phyloP scores from a whole-genome alignment of 2,113 vertebrate species.

The Struthidea cinerea region DNA sequence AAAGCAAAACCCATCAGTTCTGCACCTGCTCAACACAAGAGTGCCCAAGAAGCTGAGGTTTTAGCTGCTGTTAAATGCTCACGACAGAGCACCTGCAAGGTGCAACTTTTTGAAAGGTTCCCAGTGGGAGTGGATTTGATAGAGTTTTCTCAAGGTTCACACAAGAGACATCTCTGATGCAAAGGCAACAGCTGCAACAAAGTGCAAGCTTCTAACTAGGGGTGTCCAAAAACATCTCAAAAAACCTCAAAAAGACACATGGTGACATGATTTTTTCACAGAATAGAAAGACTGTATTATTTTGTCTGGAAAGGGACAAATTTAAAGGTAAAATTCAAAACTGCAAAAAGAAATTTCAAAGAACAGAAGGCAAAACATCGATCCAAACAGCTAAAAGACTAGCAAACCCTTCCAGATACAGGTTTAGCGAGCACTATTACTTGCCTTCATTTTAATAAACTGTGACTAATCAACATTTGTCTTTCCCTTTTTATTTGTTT shows the following conservation, averaged over 20 bases:
- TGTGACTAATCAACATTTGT: neutral
- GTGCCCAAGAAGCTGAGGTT: neutral
- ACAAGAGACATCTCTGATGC: neutral
- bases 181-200: neutral
- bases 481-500: neutral
- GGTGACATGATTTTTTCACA: neutral
- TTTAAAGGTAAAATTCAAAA: neutral
- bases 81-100: neutral
- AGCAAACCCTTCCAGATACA: neutral
- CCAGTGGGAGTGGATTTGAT: neutral
- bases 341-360: neutral
- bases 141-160: neutral
- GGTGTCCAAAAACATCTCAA: neutral
- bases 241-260: accelerated
- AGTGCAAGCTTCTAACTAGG: neutral
- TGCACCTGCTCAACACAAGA: neutral
- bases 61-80: neutral
- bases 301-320: neutral
- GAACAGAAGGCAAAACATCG: neutral
- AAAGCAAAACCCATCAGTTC: neutral
- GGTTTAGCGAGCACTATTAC: neutral
- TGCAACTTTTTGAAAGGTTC: neutral
- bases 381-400: neutral
- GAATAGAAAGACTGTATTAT: neutral
- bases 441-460: neutral